These are phyloP conservation scores for Chiroxiphia lanceolata DNA, from an alignment of 2,797 vertebrate species.

Conservation along the genomic window DNA sequence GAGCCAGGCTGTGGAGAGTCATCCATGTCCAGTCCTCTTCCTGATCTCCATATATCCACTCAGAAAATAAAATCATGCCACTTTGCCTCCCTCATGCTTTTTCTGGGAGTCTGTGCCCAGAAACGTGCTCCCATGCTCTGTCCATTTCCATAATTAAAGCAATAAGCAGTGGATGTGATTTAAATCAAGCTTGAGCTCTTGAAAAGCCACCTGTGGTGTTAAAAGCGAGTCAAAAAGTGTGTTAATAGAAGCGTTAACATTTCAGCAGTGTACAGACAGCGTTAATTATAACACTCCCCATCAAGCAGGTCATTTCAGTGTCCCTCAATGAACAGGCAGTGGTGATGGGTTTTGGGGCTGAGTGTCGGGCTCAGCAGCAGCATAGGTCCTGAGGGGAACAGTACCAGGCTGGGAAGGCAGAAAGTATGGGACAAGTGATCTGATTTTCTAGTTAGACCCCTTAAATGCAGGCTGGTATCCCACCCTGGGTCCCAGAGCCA, in stretches of 20 bases:
- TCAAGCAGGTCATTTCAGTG: not conserved
- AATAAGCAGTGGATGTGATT: constrained; percentile 36
- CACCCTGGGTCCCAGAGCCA: not conserved
- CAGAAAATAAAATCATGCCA: not conserved
- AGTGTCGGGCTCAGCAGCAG: not conserved
- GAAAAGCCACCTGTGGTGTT: constrained; percentile 64
- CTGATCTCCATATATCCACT: not conserved
- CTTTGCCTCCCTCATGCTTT: not conserved
- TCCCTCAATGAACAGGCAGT: not conserved
- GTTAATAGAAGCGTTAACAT: constrained; percentile 50
- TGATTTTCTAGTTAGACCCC: not conserved
- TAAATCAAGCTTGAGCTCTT: constrained; percentile 47
- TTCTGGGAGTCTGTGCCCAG: not conserved
- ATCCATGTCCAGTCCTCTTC: not conserved
- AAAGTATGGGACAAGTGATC: not conserved
- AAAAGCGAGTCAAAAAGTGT: constrained; percentile 54
- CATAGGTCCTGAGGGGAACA: not conserved
- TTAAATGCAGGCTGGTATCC: not conserved
- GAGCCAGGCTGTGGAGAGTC: not conserved
- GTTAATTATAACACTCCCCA: not conserved
- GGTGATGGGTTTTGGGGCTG: not conserved
- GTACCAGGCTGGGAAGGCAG: not conserved
- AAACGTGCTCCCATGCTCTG: not conserved
- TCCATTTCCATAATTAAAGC: constrained; percentile 49
- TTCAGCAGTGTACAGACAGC: not conserved